Conservation (phyloP, 2,888 invertebrate species). For the Elgonia sp. region DNA sequence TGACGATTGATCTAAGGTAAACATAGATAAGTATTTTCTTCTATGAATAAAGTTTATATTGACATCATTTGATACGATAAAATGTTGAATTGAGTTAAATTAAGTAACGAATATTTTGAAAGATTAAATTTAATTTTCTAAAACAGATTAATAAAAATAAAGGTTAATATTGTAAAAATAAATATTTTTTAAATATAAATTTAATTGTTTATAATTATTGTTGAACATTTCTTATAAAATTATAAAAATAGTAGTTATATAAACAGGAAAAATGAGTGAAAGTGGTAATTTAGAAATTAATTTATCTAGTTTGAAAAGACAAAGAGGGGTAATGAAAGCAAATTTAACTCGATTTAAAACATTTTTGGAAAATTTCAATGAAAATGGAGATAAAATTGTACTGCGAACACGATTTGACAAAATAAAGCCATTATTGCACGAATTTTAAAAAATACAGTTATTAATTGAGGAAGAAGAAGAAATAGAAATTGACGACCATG, state of each 20-base stretch:
- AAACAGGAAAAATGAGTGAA: neutral
- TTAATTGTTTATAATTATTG: neutral
- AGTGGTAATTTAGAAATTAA: conserved; percentile 8
- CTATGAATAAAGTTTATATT: neutral
- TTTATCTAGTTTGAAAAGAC: conserved; percentile 4
- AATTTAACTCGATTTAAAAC: conserved; percentile 12
- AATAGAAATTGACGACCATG: neutral
- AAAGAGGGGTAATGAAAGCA: conserved; percentile 35
- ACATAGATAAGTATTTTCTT: neutral
- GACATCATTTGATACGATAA: neutral
- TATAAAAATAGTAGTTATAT: neutral
- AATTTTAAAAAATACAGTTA: conserved; percentile 25
- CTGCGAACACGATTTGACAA: conserved; percentile 1
- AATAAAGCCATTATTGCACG: neutral
- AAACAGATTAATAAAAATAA: neutral
- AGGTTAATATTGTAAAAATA: neutral
- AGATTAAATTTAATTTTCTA: neutral
- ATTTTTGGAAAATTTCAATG: conserved; percentile 3
- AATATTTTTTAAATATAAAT: neutral
- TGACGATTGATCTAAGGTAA: neutral
- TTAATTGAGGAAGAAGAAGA: conserved; percentile 14
- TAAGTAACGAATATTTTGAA: neutral
- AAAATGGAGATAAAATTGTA: neutral
- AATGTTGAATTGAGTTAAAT: neutral
- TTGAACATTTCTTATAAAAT: neutral